phyloP scores from a whole-genome alignment of 1,140 invertebrate genomes.

The Sinella curviseta region DNA sequence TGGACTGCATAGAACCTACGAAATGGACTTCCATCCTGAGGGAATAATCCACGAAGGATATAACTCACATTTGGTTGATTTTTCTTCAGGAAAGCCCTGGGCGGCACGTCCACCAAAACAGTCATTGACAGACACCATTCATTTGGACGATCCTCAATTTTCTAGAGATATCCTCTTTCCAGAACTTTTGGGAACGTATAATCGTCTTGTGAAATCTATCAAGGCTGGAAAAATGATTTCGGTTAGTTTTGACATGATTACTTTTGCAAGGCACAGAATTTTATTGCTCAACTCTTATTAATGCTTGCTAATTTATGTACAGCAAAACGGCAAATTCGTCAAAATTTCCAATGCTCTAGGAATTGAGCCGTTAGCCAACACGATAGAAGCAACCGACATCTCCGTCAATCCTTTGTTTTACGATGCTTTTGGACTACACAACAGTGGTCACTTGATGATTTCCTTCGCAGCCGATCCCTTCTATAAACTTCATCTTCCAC shows the following conservation, averaged over 20 bases:
- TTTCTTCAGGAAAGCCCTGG: background rate
- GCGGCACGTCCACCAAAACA: background rate
- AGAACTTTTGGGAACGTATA: background rate
- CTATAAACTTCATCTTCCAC: background rate
- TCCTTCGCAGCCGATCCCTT: background rate
- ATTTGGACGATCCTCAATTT: slow-evolving; percentile 12
- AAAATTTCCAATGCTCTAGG: background rate
- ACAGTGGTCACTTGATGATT: slow-evolving; percentile 1
- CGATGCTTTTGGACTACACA: slow-evolving; percentile 14
- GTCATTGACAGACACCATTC: background rate
- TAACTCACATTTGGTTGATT: slow-evolving; percentile 18
- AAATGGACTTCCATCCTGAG: slow-evolving; percentile 12
- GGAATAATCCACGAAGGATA: slow-evolving; percentile 16
- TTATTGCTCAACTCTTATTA: background rate
- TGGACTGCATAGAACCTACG: slow-evolving; percentile 1
- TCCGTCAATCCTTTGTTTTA: slow-evolving; percentile 14
- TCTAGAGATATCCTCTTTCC: background rate
- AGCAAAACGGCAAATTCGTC: background rate
- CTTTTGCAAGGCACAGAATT: background rate
- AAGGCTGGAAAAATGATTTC: background rate
- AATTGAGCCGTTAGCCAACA: slow-evolving; percentile 1
- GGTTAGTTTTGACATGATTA: background rate
- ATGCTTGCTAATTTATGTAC: slow-evolving; percentile 1
- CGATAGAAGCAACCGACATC: background rate
- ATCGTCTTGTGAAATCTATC: background rate